Base-by-base conservation (phyloP, 2,888 invertebrate species). In the Physocephala rufipes region DNA sequence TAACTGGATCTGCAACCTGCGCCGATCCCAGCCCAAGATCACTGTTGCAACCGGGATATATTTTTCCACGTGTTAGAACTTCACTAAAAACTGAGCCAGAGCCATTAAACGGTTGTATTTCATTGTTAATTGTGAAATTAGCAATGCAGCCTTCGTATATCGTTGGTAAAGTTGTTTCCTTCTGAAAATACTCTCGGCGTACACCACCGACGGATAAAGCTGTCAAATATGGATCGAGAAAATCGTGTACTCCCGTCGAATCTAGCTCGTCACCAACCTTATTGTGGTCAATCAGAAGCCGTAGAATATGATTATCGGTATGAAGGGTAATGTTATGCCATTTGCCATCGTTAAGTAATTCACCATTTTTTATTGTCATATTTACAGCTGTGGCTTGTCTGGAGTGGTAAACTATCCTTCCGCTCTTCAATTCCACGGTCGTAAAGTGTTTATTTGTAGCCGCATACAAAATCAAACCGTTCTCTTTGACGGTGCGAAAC, bases 81-180 rank as follows among this genome's bases (percentile, higher is more conserved):
- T 93, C 91, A 72, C 88, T 89, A 77, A 95, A 93, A 72, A 95
- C 91, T 76, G 91, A 93, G 70, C 96, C 95, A 2, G 94, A 92
- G 0, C 96, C 96, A 81, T 92, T 93, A 82, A 97, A 92, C 0
- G 97, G 95, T 83, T 97, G 95, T 53, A 95, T 88, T 87, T 96
- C 94, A 79, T 92, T 92, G 82, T 97, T 95, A 24, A 98, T 90
- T 2, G 92, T 92, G 81, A 98, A 94, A 82, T 95, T 95, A 0
- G 93, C 92, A 72, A 98, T 87, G 80, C 97, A 98, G 1, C 97
- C 97, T 86, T 93, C 92, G 82, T 96, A 97, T 77, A 89, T 92
- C 82, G 88, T 87, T 16, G 89, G 89, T 63, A 86, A 85, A 15
- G 84, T 81, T 71, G 88, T 88, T 53, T 88, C 88, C 7, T 85